Conservation (phyloP, 23 tunicate genomes). For the Styela plicata region DNA sequence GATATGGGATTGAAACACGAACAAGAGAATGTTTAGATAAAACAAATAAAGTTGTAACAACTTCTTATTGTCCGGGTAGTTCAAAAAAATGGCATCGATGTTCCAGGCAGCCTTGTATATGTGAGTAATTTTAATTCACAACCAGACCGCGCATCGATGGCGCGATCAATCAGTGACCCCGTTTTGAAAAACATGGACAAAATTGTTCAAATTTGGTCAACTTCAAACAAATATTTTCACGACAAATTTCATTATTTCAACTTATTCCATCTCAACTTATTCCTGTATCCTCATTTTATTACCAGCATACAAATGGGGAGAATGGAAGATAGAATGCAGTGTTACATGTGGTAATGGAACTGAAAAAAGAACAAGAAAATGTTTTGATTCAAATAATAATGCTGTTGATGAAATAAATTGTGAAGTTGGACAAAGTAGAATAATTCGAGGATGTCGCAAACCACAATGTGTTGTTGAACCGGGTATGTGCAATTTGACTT, state of each 20-base stretch:
- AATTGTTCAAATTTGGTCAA: too few species aligned
- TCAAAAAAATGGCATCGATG: not conserved
- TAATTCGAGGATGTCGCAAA: not conserved
- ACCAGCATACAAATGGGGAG: not conserved
- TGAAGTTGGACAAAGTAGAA: not conserved
- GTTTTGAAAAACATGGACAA: too few species aligned
- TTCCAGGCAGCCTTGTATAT: not conserved
- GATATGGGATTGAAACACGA: constrained; percentile 3
- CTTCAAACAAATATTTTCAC: too few species aligned
- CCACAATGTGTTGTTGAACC: not conserved
- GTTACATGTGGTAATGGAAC: not conserved
- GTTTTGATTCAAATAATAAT: not conserved
- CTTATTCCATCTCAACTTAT: too few species aligned
- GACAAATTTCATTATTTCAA: too few species aligned
- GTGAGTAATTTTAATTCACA: too few species aligned
- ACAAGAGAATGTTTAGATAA: constrained; percentile 3
- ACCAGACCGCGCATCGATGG: too few species aligned
- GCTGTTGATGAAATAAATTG: not conserved
- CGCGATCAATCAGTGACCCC: too few species aligned
- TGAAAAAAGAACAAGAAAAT: not conserved
- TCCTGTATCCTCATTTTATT: too few species aligned
- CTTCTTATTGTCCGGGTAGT: not conserved
- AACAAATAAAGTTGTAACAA: not conserved
- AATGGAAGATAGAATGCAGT: not conserved
- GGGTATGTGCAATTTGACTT: not conserved